Evolutionary conservation across 2,888 invertebrate genomes (phyloP).

Genomic region (Platycheirus albimanus): DNA sequence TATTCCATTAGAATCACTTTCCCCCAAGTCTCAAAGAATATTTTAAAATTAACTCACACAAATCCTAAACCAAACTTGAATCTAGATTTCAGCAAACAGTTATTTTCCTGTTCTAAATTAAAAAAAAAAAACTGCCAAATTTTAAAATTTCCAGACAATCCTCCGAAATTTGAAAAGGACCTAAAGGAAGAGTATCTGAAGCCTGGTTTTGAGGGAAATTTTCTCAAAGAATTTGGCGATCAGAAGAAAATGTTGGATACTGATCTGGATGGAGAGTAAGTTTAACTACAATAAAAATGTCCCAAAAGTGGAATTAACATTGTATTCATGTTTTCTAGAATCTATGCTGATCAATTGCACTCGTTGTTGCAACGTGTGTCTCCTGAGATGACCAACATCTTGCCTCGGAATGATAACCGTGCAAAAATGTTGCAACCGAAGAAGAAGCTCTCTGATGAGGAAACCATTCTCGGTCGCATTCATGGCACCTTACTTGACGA

Average conservation of each 20-base stretch:
- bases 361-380: constrained; percentile 81
- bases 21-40: too few relatives aligned
- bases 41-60: not conserved
- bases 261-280: constrained; percentile 85
- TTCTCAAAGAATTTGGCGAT: constrained; percentile 79
- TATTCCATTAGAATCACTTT: too few relatives aligned
- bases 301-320: not conserved
- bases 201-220: constrained; percentile 82
- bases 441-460: constrained; percentile 80
- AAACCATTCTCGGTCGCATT: constrained; percentile 81
- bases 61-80: too few relatives aligned
- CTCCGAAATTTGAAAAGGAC: constrained; percentile 79
- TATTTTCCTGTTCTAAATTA: too few relatives aligned
- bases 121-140: too few relatives aligned
- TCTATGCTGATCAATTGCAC: constrained; percentile 81
- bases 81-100: too few relatives aligned
- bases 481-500: constrained; percentile 81
- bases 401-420: constrained; percentile 79
- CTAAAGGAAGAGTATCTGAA: constrained; percentile 84
- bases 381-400: constrained; percentile 78
- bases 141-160: constrained; percentile 75
- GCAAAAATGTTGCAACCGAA: constrained; percentile 74
- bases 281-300: not conserved
- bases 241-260: constrained; percentile 81
- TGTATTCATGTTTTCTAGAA: constrained; percentile 75